Evolutionary conservation across 2,888 invertebrate species (phyloP), one percentile per base, ranked within the genome.

Genomic region (Chromoteleia sp.): DNA sequence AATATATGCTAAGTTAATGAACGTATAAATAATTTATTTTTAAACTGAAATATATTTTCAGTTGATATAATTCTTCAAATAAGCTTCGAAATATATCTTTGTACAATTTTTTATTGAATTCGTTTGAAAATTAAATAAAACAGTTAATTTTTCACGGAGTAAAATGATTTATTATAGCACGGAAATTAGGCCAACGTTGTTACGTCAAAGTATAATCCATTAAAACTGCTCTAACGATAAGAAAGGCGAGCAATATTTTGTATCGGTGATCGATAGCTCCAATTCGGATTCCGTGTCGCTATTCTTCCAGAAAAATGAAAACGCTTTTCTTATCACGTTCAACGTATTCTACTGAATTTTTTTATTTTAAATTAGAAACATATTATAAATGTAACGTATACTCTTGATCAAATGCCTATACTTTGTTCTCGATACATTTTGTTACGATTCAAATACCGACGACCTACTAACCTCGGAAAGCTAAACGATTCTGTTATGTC

Each of bases 341-440:
- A 81, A 84, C 77, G 81, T 84, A 85, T 88, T 89, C 87, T 86
- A 87, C 88, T 85, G 86, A 88, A 87, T 84, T 84, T 77, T 82
- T 81, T 79, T 58, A 79, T 81, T 81, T 67, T 54, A 63, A 82
- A 68, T 81, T 76, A 78, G 82, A 84, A 84, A 79, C 82, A 84
- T 77, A 82, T 85, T 84, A 81, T n/a, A 58, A 21, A 59, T 52
- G 15, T 73, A 21, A 10, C 39, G 52, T 33, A 48, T 67, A 25
- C 63, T 43, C 30, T 68, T 25, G 61, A 33, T 68, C 56, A 48
- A 74, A 68, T 71, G 52, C 59, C 65, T 73, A 79, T 19, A 39
- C 29, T 54, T 43, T 48, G 21, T 41, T 52, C 14, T 59, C 48
- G n/a, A n/a, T n/a, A n/a, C n/a, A n/a, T n/a, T n/a, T 30, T 76